Base-by-base conservation (phyloP, 2,113 vertebrate genomes). In the Pampusana beccarii region DNA sequence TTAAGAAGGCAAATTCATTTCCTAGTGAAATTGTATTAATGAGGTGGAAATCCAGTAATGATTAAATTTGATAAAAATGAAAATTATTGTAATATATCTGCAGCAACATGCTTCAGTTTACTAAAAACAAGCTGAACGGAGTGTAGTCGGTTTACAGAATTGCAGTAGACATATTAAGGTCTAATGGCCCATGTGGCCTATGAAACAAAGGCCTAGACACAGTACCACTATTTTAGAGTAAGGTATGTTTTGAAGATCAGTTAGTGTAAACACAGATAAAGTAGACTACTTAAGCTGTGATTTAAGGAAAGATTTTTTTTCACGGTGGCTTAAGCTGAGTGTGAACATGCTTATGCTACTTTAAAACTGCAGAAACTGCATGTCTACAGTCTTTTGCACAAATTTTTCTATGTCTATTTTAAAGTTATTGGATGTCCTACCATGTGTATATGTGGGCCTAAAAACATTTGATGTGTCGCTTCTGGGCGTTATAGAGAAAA, bases 111-210 rank as follows among this genome's bases (percentile, higher is more conserved):
- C 28, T 75, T 88, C 29, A 23, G 6, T 65, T 96, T 92, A 53
- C 56, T 54, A n/a, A 81, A 83, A 90, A 1, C 6, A 51, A 78
- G 25, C 28, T 86, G 56, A 79, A 80, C n/a, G 16, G 31, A 75
- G 9, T 51, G 14, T 69, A 33, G 29, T 42, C 0, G 0, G 17
- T 28, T 67, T 21, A 13, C 48, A 34, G n/a, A 23, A 24, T 44
- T 80, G 13, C 56, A 38, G 36, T 38, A 50, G 60, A 66, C 25
- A 8, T 50, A 10, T n/a, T 73, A 34, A n/a, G 12, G 20, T 78
- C 42, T 60, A 58, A 38, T 24, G 25, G 46, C n/a, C 33, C 74
- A 6, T 74, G 38, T 64, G 66, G 44, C 33, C 57, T 80, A 13
- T 2, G 16, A 71, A 91, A 60, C 2, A 4, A 70, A 64, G 33